Evolutionary conservation across 2,888 invertebrate species (phyloP), one percentile per base, ranked within the genome.

Genomic region (Oeneis ivallda): DNA sequence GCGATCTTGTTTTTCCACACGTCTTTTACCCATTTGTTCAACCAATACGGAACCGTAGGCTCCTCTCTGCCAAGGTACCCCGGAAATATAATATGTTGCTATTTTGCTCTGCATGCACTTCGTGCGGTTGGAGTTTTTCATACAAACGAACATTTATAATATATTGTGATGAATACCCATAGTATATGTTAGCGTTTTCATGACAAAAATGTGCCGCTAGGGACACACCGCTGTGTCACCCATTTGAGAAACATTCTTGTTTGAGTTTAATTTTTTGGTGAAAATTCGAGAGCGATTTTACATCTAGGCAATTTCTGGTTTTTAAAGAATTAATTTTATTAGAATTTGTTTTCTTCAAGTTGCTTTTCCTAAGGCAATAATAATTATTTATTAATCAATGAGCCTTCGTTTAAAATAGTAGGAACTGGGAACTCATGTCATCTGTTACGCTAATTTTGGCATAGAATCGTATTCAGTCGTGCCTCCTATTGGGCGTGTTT

Each of bases 1-100:
- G 60, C 62, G 65, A 70, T 66, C 63, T 65, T 65, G 63, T 65
- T 67, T 67, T 58, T 64, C 47, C 50, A 66, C 17, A 39, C 56
- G 43, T 63, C 56, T 67, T 53, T 56, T 62, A 63, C 39, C 49
- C 62, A 52, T 67, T 59, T 47, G 45, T 59, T 58, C 13, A 41
- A 26, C 26, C 26, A 41, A 43, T 43, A 45, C 15, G 43, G 39
- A 58, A 13, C 32, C 10, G 5, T 26, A n/a, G 10, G 41, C 7
- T 13, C 26, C 15, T 6, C 26, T 34, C 13, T 10, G 13, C 15
- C 8, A 47, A 57, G 13, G 26, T 56, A 41, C 56, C 17, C 56
- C 19, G 34, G 9, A 57, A 45, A 47, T 11, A 45, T 45, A 58
- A 45, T 57, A 57, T 32, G 15, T 34, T 34, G 8, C 15, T 8